Evolutionary conservation across 1,140 invertebrate genomes (phyloP).

Genomic region (Acromyrmex heyeri): DNA sequence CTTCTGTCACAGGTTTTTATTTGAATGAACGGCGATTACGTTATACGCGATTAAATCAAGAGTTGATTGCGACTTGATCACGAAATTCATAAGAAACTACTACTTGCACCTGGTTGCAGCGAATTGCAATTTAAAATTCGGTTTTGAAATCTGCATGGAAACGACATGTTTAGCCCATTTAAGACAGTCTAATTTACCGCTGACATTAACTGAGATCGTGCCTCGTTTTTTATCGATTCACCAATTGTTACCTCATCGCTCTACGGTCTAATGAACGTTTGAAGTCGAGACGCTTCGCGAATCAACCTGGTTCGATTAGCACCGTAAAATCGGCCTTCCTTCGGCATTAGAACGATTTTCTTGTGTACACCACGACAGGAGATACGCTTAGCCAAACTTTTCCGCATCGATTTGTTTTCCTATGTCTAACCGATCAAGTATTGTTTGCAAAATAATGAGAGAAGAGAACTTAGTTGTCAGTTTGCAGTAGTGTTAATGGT

Average conservation of each 20-base stretch:
- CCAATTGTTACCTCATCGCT: slow-evolving; percentile 57
- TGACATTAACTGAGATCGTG: slow-evolving; percentile 12
- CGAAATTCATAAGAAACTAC: neutral
- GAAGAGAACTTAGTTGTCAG: neutral
- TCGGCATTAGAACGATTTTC: slow-evolving; percentile 41
- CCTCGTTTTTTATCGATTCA: slow-evolving; percentile 26
- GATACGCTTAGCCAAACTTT: slow-evolving; percentile 19
- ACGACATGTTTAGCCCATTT: slow-evolving; percentile 44
- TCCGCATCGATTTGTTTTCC: neutral
- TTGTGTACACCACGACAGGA: slow-evolving; percentile 31
- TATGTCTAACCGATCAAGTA: neutral
- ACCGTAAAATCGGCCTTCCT: slow-evolving; percentile 44
- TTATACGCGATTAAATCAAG: slow-evolving; percentile 32
- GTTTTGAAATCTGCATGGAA: slow-evolving; percentile 57
- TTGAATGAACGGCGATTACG: slow-evolving; percentile 12
- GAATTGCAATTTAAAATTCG: slow-evolving; percentile 39
- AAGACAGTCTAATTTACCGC: slow-evolving; percentile 43
- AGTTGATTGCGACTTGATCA: slow-evolving; percentile 32
- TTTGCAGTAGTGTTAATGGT: neutral
- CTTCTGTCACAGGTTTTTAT: neutral
- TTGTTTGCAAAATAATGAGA: neutral
- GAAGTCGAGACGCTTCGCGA: slow-evolving; percentile 24
- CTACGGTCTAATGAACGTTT: slow-evolving; percentile 32
- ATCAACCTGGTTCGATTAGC: slow-evolving; percentile 46
- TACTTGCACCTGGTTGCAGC: slow-evolving; percentile 36